Conservation (phyloP, 2,113 vertebrate genomes). For the Octodon degus region DNA sequence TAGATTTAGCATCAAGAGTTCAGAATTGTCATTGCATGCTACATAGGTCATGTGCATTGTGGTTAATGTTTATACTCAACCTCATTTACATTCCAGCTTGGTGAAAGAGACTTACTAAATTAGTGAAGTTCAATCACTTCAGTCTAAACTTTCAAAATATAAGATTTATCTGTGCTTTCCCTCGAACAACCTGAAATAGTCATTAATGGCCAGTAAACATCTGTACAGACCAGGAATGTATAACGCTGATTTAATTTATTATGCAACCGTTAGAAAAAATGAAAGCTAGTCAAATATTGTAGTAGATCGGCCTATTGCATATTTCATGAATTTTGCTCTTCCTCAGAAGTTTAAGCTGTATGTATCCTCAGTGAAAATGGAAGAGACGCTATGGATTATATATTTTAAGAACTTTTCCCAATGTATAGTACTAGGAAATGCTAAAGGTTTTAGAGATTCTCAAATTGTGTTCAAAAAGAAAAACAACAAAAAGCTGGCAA, state of each 20-base stretch:
- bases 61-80: background rate
- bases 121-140: background rate
- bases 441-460: slow-evolving; percentile 41
- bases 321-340: slow-evolving; percentile 18
- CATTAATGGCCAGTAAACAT: background rate
- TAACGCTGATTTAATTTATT: slow-evolving; percentile 24
- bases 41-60: background rate
- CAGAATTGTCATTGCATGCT: background rate
- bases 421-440: background rate
- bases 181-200: background rate
- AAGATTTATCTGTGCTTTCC: background rate
- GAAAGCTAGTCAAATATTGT: slow-evolving; percentile 1
- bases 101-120: background rate
- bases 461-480: slow-evolving; percentile 10
- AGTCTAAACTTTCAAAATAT: background rate
- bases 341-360: background rate
- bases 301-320: background rate
- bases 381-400: background rate
- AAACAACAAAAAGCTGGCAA: slow-evolving; percentile 4
- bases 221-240: background rate
- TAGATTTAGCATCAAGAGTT: background rate
- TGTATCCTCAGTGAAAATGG: slow-evolving; percentile 4
- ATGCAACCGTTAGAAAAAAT: background rate
- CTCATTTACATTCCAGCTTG: background rate
- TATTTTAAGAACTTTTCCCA: slow-evolving; percentile 23